phyloP scores from a whole-genome alignment of 2,113 vertebrate species.

The Nettapus auritus region DNA sequence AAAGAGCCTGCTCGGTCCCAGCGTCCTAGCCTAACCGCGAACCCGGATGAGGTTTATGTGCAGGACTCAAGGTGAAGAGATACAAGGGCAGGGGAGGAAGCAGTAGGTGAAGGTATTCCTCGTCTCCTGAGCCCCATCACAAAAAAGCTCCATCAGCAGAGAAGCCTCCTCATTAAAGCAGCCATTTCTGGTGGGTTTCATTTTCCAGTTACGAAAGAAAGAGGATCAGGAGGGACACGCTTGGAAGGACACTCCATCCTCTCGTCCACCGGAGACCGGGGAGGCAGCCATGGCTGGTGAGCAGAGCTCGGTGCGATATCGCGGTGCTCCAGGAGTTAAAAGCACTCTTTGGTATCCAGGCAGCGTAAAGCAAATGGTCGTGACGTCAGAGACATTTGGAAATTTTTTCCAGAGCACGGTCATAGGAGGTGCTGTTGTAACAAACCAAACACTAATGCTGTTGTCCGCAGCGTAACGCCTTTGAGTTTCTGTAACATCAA shows the following conservation, averaged over 20 bases:
- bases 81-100: background rate
- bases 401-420: constrained; percentile 81
- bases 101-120: background rate
- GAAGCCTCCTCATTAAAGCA: background rate
- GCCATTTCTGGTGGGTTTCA: background rate
- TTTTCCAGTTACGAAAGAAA: background rate
- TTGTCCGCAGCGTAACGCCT: constrained; percentile 54
- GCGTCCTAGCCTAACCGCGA: background rate
- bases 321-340: constrained; percentile 74
- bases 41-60: background rate
- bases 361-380: constrained; percentile 80
- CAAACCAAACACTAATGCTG: constrained; percentile 68
- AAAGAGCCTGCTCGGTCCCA: background rate
- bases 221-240: background rate
- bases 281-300: background rate
- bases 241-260: background rate
- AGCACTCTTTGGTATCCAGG: constrained; percentile 78
- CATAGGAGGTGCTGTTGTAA: constrained; percentile 76
- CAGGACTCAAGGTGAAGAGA: background rate
- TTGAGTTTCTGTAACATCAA: constrained; percentile 61
- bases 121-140: background rate
- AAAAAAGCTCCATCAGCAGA: background rate
- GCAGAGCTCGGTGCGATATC: background rate
- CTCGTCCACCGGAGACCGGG: background rate
- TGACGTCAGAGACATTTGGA: constrained; percentile 82